Evolutionary conservation across 2,797 vertebrate genomes (phyloP).

Genomic region (Sphenodon punctatus): DNA sequence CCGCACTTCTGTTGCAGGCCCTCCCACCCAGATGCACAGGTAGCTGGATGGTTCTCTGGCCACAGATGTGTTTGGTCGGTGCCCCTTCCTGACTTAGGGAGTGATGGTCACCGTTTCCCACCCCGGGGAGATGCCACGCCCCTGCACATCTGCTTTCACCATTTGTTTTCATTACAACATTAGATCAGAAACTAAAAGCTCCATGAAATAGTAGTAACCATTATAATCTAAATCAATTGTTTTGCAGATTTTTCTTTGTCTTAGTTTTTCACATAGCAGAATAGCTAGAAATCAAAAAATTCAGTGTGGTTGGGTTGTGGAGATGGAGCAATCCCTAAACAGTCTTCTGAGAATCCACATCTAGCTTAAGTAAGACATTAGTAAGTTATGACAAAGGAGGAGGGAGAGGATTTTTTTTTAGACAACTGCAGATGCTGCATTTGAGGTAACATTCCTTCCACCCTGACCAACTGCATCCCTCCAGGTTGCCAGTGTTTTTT

Average conservation of each 20-base stretch:
- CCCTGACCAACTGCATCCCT: neutral
- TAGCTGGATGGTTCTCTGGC: too few relatives aligned
- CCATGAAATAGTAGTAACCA: neutral
- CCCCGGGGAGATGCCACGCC: too few relatives aligned
- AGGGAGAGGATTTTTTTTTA: constrained; percentile 20
- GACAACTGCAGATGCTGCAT: neutral
- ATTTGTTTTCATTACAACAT: neutral
- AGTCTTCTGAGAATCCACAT: constrained; percentile 44
- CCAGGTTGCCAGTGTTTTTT: rapidly evolving
- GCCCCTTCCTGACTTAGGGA: too few relatives aligned
- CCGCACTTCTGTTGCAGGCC: too few relatives aligned
- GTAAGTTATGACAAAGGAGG: constrained; percentile 59
- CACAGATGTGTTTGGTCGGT: too few relatives aligned
- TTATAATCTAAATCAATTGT: neutral
- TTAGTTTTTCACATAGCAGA: neutral
- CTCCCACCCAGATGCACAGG: too few relatives aligned
- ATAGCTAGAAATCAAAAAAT: constrained; percentile 17
- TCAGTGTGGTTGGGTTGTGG: constrained; percentile 29
- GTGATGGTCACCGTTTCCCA: too few relatives aligned
- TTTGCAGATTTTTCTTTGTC: rapidly evolving
- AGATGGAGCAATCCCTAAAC: constrained; percentile 56
- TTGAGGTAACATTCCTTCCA: neutral
- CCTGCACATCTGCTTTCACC: too few relatives aligned
- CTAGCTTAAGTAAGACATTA: too few relatives aligned
- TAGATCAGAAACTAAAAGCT: neutral